Conservation (phyloP, 2,113 vertebrate species). For the Mola mola region DNA sequence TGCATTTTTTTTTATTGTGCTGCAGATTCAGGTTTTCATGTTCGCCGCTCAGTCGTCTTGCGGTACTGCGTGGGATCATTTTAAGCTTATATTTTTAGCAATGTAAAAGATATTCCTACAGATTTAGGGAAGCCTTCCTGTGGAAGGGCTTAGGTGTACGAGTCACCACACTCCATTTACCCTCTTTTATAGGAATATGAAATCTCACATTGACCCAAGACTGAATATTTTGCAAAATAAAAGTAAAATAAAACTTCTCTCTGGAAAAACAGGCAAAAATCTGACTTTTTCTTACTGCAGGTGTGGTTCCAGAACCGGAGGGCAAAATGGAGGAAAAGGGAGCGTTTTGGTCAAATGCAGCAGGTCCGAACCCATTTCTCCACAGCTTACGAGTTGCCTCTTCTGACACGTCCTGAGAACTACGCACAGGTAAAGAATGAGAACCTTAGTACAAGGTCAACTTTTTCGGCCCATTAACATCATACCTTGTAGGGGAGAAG, state of each 20-base stretch:
- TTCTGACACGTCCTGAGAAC: conserved; percentile 94
- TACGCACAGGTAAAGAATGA: conserved; percentile 90
- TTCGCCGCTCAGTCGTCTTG: conserved; percentile 6
- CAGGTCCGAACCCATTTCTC: conserved; percentile 98
- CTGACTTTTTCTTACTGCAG: conserved; percentile 72
- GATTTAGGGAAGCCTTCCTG: conserved; percentile 10
- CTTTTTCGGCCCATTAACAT: background rate
- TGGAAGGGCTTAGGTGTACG: background rate
- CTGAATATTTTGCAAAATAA: background rate
- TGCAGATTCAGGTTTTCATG: conserved; percentile 20
- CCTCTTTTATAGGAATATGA: background rate
- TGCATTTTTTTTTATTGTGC: background rate
- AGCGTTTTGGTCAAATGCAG: conserved; percentile 98
- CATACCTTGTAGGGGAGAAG: no score
- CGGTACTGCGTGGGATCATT: background rate
- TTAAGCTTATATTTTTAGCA: conserved; percentile 42
- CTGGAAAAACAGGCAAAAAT: background rate
- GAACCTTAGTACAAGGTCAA: background rate
- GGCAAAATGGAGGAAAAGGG: conserved; percentile 97
- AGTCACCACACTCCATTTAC: background rate
- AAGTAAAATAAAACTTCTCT: background rate
- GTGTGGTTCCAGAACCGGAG: conserved; percentile 99
- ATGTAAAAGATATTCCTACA: conserved; percentile 31
- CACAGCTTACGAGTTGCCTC: conserved; percentile 92
- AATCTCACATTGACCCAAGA: background rate